Base-by-base conservation (phyloP, 2,797 vertebrate genomes). In the Muscicapa striata region DNA sequence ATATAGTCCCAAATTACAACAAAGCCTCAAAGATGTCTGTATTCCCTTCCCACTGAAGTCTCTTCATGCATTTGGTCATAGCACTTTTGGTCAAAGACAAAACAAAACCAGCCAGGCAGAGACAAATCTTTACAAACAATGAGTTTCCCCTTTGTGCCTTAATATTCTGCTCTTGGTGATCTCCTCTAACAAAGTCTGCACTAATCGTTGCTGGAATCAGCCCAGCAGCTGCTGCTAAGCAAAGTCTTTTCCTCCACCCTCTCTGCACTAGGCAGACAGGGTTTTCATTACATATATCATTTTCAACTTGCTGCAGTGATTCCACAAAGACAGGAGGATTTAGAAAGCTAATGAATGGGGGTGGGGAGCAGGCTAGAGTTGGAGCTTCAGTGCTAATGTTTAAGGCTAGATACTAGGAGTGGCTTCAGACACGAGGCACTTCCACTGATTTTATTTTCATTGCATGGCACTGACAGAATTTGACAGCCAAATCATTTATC, bases 301-400 rank as follows among this genome's bases (percentile, higher is more conserved):
- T 90, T 95, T 89, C 92, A 84, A 89, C 92, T 92, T 94, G 91
- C 95, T 94, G 73, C 87, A 90, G 94, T 85, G 94, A 97, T 70
- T 95, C 94, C 91, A 94, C 83, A 85, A 95, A 96, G 91, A 96
- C 89, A 94, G 90, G 91, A 94, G 92, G 95, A 96, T 96, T 95
- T 94, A 95, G 95, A 96, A 96, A 97, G 95, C 94, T 97, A 97
- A 97, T 94, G 96, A 97, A 96, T 80, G 93, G 94, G 85, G 91
- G 91, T 81, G 62, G 96, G 90, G 94, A 95, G 46, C 11, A 1
- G 48, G 72, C 84, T 80, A 41, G 91, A 70, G 79, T 19, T 91
- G 86, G 62, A 92, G 87, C n/a, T 86, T 72, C 52, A 32, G 52
- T 67, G 63, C 80, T 51, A 18, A 82, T 70, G 81, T 97, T 74